These are phyloP conservation scores for Oncorhynchus gorbuscha DNA, from an alignment of 2,113 vertebrate species.

Conservation along the genomic window DNA sequence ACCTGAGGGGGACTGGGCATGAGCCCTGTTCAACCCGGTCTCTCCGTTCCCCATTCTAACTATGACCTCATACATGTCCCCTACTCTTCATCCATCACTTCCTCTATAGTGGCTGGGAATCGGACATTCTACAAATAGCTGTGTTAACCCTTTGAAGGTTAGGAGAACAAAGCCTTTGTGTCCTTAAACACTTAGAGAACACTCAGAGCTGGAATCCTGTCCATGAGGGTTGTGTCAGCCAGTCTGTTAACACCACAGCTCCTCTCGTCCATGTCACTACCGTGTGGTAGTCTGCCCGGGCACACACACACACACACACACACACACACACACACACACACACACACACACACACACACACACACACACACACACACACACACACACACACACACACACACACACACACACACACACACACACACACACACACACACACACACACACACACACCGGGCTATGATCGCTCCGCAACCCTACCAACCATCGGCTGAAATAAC, in stretches of 20 bases:
- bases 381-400: slow-evolving; percentile 5
- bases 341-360: background rate
- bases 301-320: no score
- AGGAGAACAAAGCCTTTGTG: slow-evolving; percentile 71
- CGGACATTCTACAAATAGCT: slow-evolving; percentile 67
- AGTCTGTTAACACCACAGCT: slow-evolving; percentile 67
- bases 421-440: no score
- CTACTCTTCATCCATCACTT: slow-evolving; percentile 70
- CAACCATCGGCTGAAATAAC: slow-evolving; percentile 21
- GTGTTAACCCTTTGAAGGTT: slow-evolving; percentile 67
- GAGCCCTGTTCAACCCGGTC: slow-evolving; percentile 13
- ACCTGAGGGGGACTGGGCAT: slow-evolving; percentile 60
- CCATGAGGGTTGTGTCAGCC: slow-evolving; percentile 66
- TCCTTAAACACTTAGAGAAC: slow-evolving; percentile 67
- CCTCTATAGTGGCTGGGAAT: slow-evolving; percentile 62
- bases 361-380: background rate
- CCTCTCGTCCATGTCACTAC: slow-evolving; percentile 17
- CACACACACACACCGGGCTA: background rate
- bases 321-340: background rate
- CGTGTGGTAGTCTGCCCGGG: background rate
- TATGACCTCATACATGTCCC: slow-evolving; percentile 67
- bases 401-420: background rate
- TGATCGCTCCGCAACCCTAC: background rate
- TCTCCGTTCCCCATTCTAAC: slow-evolving; percentile 48
- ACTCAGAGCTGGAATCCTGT: slow-evolving; percentile 69